A percentile compares a stretch with the other conserved stretches of the same genome.
phyloP scores from a whole-genome alignment of 2,888 invertebrate genomes.

The Meiosimyza decipiens region DNA sequence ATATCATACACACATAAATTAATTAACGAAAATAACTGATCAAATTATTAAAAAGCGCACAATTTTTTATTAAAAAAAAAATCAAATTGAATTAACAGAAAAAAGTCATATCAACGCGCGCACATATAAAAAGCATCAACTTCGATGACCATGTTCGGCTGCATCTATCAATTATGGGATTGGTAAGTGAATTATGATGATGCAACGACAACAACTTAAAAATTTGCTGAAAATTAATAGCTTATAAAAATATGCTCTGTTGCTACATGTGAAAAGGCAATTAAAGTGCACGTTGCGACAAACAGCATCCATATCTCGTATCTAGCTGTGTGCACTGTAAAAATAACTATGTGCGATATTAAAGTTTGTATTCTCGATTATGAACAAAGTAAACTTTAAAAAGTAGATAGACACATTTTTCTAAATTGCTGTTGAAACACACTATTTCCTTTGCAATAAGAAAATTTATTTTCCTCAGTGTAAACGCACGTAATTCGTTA shows the following conservation, averaged over 20 bases:
- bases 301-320: background rate
- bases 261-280: background rate
- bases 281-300: background rate
- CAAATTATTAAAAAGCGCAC: constrained; percentile 20
- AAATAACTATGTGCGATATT: too few species aligned
- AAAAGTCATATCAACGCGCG: constrained; percentile 23
- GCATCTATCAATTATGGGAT: constrained; percentile 74
- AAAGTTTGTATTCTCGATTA: too few species aligned
- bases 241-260: background rate
- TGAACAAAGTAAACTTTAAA: too few species aligned
- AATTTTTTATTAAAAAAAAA: constrained; percentile 7
- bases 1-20: too few species aligned
- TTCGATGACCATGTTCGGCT: constrained; percentile 69
- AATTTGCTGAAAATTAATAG: background rate
- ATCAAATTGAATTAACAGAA: constrained; percentile 5
- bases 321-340: too few species aligned
- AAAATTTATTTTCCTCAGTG: too few species aligned
- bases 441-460: too few species aligned
- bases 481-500: too few species aligned
- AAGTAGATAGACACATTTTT: too few species aligned
- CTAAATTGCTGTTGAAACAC: too few species aligned
- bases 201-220: constrained; percentile 23
- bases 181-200: constrained; percentile 67
- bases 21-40: too few species aligned
- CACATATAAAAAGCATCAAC: constrained; percentile 21